Evolutionary conservation across 2,113 vertebrate genomes (phyloP).

Genomic region (Ceuthmochares aereus): DNA sequence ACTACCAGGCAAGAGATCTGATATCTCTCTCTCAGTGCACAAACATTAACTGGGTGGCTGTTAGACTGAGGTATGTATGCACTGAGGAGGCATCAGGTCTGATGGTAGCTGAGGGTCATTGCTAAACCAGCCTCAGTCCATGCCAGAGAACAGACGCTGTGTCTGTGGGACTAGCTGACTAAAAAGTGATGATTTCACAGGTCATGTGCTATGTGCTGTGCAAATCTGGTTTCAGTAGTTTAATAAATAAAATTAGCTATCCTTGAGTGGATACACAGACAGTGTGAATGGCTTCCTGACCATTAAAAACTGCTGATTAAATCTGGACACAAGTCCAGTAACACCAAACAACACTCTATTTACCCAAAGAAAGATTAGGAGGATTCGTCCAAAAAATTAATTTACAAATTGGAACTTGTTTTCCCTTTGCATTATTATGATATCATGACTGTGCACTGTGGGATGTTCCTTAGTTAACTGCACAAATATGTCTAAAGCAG

Average conservation of each 20-base stretch:
- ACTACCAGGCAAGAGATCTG: background rate
- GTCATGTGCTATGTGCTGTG: background rate
- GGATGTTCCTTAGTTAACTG: background rate
- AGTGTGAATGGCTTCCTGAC: background rate
- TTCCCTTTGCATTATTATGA: background rate
- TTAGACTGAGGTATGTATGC: background rate
- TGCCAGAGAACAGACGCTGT: background rate
- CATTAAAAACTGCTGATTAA: background rate
- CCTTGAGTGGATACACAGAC: background rate
- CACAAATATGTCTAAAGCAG: background rate
- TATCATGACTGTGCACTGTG: background rate
- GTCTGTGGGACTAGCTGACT: background rate
- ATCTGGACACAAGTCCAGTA: background rate
- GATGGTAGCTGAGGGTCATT: background rate
- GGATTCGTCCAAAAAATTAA: background rate
- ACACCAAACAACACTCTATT: fast-evolving
- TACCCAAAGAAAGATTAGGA: background rate
- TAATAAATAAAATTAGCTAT: background rate
- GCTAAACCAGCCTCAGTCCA: background rate
- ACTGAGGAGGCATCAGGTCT: fast-evolving
- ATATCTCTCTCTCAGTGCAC: background rate
- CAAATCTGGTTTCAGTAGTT: background rate
- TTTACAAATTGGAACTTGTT: background rate
- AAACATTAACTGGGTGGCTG: background rate
- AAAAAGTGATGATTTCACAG: background rate